Percentiles rank a stretch among this genome's conserved stretches.
phyloP scores from a whole-genome alignment of 2,888 invertebrate species.

The Sphaerophoria rueppellii region DNA sequence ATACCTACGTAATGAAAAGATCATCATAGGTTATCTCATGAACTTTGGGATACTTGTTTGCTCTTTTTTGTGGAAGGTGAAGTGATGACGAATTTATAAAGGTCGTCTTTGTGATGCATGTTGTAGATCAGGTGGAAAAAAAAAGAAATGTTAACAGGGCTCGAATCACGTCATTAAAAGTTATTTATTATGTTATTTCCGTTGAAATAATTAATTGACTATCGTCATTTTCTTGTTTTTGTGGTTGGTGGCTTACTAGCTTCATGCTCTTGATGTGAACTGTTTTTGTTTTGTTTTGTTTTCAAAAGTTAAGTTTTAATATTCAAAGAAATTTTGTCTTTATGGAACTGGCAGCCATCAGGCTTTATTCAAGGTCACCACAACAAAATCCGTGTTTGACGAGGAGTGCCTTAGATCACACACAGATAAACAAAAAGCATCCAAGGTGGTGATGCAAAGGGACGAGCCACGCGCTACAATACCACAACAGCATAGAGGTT shows the following conservation, averaged over 20 bases:
- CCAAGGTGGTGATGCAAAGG: too few relatives aligned
- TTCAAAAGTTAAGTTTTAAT: too few relatives aligned
- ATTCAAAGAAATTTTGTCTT: too few relatives aligned
- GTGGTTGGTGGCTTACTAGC: neutral
- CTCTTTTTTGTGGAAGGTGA: neutral
- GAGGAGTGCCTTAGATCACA: too few relatives aligned
- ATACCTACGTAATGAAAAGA: neutral
- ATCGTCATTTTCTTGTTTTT: neutral
- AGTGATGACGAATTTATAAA: constrained; percentile 6
- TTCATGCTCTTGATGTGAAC: too few relatives aligned
- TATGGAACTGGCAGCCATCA: too few relatives aligned
- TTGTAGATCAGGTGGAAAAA: constrained; percentile 1
- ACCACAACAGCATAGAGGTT: too few relatives aligned
- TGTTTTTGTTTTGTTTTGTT: too few relatives aligned
- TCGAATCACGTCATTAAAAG: constrained; percentile 5
- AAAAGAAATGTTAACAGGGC: constrained; percentile 4
- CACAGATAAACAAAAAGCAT: too few relatives aligned
- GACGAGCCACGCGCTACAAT: too few relatives aligned
- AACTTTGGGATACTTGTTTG: neutral
- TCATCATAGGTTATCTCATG: constrained; percentile 23
- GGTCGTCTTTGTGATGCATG: constrained; percentile 18
- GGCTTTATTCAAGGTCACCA: too few relatives aligned
- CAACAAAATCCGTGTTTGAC: too few relatives aligned
- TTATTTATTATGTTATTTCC: constrained; percentile 22
- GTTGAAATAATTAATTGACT: constrained; percentile 11